Percentiles rank a stretch among this genome's conserved stretches.
These are phyloP conservation scores for Amphipoea oculea DNA, from an alignment of 2,888 invertebrate species.

Conservation along the genomic window DNA sequence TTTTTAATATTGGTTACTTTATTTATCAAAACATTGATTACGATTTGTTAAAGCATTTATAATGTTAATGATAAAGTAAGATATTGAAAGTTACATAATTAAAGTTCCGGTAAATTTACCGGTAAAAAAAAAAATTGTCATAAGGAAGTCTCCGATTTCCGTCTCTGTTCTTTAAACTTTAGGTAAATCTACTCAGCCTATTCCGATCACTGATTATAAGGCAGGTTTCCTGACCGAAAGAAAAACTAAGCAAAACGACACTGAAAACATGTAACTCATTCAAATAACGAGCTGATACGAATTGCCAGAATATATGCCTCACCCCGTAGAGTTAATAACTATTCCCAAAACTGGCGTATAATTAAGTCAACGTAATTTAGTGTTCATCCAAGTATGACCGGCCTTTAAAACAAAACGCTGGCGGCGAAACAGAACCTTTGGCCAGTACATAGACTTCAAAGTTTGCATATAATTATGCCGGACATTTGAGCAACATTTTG, in stretches of 20 bases:
- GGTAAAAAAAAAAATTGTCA: no score
- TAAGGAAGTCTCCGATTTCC: no score
- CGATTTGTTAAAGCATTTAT: no score
- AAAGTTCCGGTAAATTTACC: no score
- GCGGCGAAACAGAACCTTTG: constrained; percentile 46
- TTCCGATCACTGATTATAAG: no score
- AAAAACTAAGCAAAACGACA: background rate
- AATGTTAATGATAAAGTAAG: no score
- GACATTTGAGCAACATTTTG: constrained; percentile 60
- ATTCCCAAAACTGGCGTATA: background rate
- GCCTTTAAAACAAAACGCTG: constrained; percentile 46
- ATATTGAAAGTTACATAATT: no score
- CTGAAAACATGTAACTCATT: background rate
- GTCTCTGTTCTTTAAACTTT: no score
- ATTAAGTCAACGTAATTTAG: constrained; percentile 21
- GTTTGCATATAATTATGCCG: constrained; percentile 67
- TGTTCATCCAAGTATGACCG: constrained; percentile 19
- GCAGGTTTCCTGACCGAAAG: background rate
- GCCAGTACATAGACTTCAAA: constrained; percentile 58
- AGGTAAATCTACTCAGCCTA: no score
- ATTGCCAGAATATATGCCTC: background rate
- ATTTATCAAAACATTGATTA: no score
- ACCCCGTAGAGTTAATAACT: background rate
- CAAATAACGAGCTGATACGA: background rate
- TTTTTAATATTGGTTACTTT: no score